Evolutionary conservation across 2,888 invertebrate genomes (phyloP), one percentile per base, ranked within the genome.

Genomic region (Torymus auratus): DNA sequence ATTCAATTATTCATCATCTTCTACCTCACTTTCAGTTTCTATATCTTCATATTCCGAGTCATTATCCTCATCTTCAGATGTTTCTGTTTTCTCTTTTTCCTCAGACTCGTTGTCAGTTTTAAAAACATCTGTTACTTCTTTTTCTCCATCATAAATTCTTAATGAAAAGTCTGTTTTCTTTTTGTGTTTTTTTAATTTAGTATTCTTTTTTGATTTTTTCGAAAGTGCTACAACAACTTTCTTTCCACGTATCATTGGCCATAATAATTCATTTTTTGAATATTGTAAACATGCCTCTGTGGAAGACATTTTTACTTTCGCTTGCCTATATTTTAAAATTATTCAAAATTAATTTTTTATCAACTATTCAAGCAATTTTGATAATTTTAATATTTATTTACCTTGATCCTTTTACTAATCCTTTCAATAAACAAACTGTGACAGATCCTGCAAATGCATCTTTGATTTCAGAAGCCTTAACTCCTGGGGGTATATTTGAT

Each of bases 401-500:
- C 85, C 83, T 70, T 73, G 69, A 64, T 17, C 74, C 79, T 61
- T 79, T 75, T 58, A 17, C 15, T 41, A 74, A 23, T 10, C 79
- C 75, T 75, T 86, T 85, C 5, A 89, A 71, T 68, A 88, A 79
- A 68, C 80, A 85, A 53, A 86, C 80, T 2, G 84, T 81, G 5
- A 56, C 5, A 71, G 86, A 86, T 58, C 86, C 88, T 15, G 85
- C 84, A 65, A 89, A 85, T 13, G 84, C 86, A 62, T 80, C 82
- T 61, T 70, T 86, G n/a, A 89, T 28, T 73, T 88, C 88, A 0
- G 83, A 50, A 14, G 80, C 12, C 28, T 83, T 87, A 3, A 84
- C 85, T 15, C 86, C 87, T 14, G 58, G 76, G 73, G 83, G 82
- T 61, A 89, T 85, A 41, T 88, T 88, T n/a, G 87, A 84, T 7